Evolutionary conservation across 2,113 vertebrate genomes (phyloP), one percentile per base, ranked within the genome.

Genomic region (Elephas maximus): DNA sequence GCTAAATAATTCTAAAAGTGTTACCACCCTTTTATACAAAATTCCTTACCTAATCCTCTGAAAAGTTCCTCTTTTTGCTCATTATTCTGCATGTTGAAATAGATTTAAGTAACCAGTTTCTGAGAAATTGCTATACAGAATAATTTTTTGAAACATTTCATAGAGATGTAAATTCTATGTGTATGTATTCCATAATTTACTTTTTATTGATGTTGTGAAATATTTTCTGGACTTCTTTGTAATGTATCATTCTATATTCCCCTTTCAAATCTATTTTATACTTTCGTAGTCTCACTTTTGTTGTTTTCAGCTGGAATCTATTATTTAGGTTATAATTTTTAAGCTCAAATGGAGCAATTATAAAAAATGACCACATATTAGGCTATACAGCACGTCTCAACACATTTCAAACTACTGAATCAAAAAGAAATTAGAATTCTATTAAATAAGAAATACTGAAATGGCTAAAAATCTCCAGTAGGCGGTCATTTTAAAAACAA

Each of bases 141-240:
- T 88, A 71, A 80, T 65, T 67, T 78, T 78, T 67, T 53, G 23
- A 91, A 84, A 88, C 80, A 76, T 76, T 69, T 93, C 28, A 4
- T 24, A 88, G 26, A 37, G 5, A 45, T 60, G 21, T 48, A 44
- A 73, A 80, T 44, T 24, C 7, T 26, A 14, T 9, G 12, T 78
- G 37, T 7, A n/a, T 44, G 18, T 65, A n/a, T 79, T 78, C 24
- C 73, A 57, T 69, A 80, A 12, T 53, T 37, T 60, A 62, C 23
- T 33, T 51, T 95, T 86, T 87, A 12, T 79, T 93, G 24, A 51
- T 73, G 26, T 23, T 67, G 8, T 57, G n/a, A 82, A 86, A 57
- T 94, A 4, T 51, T 48, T 92, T 89, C 12, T 74, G 30, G 41
- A 44, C 8, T 41, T 65, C 81, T 62, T 51, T 51, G 44, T 81